Percentiles rank a stretch among this genome's conserved stretches.
Conservation (phyloP, 2,797 vertebrate genomes). For the Gallinago nigripennis region DNA sequence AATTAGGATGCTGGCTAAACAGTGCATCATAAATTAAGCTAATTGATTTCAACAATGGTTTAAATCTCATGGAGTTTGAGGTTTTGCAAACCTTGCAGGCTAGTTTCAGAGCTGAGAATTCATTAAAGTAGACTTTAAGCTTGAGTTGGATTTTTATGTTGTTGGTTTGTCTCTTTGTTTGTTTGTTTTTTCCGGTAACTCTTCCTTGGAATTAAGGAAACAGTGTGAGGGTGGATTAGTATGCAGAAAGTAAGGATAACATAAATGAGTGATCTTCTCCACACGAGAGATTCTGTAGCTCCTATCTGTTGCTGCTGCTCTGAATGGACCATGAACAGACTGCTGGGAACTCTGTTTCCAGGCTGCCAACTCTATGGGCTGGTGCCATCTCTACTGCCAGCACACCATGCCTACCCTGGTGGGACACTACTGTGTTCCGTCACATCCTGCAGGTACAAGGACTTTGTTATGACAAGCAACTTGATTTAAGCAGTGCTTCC, state of each 20-base stretch:
- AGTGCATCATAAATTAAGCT: not conserved
- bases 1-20: not conserved
- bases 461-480: not conserved
- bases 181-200: not conserved
- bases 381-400: not conserved
- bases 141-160: accelerated
- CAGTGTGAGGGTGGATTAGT: not conserved
- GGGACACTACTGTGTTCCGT: not conserved
- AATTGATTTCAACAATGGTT: not conserved
- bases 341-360: not conserved
- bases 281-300: not conserved
- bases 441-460: accelerated
- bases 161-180: not conserved
- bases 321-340: not conserved
- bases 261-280: not conserved
- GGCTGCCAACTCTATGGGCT: not conserved
- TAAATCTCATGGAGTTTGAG: not conserved
- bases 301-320: not conserved
- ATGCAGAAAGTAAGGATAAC: not conserved
- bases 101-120: not conserved
- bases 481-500: not conserved
- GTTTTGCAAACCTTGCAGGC: not conserved
- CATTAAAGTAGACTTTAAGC: not conserved
- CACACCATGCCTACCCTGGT: not conserved
- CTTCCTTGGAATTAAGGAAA: not conserved